Conservation (phyloP, 2,113 vertebrate species). For the Psettodes erumei region DNA sequence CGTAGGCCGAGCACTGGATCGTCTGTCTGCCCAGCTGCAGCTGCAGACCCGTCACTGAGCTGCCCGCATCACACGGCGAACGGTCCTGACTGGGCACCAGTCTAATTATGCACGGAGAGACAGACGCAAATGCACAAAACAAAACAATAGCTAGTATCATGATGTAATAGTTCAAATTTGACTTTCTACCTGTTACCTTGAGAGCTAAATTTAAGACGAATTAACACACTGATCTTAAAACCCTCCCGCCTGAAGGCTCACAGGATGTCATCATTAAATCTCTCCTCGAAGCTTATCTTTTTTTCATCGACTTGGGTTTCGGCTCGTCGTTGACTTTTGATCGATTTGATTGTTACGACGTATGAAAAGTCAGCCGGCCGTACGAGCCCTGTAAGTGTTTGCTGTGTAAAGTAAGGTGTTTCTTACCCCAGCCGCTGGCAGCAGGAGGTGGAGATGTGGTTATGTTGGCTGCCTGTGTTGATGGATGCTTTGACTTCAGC, state of each 20-base stretch:
- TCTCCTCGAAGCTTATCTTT: neutral
- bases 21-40: constrained; percentile 88
- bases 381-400: neutral
- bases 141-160: too few relatives aligned
- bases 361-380: neutral
- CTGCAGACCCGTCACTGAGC: constrained; percentile 83
- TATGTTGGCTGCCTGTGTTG: constrained; percentile 88
- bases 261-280: neutral
- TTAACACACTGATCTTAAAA: neutral
- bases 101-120: constrained; percentile 53
- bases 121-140: neutral
- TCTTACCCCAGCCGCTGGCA: constrained; percentile 90
- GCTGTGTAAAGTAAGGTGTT: neutral
- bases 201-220: constrained; percentile 8
- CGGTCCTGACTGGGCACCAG: constrained; percentile 70
- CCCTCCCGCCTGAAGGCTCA: neutral
- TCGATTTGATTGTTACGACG: neutral
- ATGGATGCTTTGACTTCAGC: constrained; percentile 86
- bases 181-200: neutral
- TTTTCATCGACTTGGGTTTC: neutral
- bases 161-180: neutral
- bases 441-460: constrained; percentile 89
- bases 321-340: neutral
- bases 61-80: constrained; percentile 57
- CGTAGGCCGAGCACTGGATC: constrained; percentile 86